Evolutionary conservation across 2,888 invertebrate species (phyloP).

Genomic region (Odontothrips loti): DNA sequence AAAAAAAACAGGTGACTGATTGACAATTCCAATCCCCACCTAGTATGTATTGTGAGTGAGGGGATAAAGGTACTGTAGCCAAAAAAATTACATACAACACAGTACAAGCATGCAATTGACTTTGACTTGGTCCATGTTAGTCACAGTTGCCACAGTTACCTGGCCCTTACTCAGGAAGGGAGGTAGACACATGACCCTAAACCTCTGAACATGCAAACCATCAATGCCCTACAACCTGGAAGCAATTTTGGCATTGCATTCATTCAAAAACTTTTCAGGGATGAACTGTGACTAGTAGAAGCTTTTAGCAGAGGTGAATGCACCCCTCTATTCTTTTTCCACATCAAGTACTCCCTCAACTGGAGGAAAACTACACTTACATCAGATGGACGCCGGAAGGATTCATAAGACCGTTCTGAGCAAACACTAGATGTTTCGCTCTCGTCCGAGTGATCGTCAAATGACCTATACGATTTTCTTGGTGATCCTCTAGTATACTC

Average conservation of each 20-base stretch:
- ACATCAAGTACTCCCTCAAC: slow-evolving; percentile 41
- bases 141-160: not conserved
- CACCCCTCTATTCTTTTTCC: slow-evolving; percentile 34
- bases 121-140: not conserved
- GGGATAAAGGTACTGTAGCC: too few species aligned
- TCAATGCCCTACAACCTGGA: not conserved
- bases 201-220: not conserved
- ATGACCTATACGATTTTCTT: slow-evolving; percentile 37
- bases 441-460: slow-evolving; percentile 76
- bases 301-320: not conserved
- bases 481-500: slow-evolving; percentile 38
- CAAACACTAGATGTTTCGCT: slow-evolving; percentile 95
- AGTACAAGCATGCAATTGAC: not conserved
- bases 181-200: not conserved
- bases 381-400: slow-evolving; percentile 72
- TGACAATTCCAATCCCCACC: too few species aligned
- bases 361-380: slow-evolving; percentile 54
- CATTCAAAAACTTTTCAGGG: not conserved
- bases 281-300: slow-evolving; percentile 35
- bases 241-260: not conserved
- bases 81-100: too few species aligned
- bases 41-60: too few species aligned
- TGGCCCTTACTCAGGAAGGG: too few species aligned
- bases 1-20: too few species aligned
- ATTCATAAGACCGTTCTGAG: slow-evolving; percentile 84